phyloP scores from a whole-genome alignment of 2,113 vertebrate genomes.

The Columbina picui region DNA sequence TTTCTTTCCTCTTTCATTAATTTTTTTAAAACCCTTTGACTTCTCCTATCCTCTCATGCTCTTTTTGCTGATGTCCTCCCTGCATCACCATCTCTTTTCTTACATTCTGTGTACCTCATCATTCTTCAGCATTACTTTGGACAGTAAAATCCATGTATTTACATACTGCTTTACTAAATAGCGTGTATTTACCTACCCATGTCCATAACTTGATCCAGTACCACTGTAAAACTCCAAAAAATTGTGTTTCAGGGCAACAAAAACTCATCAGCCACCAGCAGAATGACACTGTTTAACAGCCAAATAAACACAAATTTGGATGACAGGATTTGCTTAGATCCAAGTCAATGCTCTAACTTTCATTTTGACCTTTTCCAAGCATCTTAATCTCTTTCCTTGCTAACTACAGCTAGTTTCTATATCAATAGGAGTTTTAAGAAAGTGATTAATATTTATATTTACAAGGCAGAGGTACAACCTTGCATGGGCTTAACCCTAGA shows the following conservation, averaged over 20 bases:
- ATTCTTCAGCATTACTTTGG: neutral
- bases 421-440: neutral
- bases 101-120: neutral
- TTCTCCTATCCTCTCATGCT: neutral
- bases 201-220: neutral
- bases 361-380: neutral
- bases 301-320: neutral
- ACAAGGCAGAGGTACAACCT: neutral
- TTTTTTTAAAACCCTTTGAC: neutral
- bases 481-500: slow-evolving; percentile 4
- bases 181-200: neutral
- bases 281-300: neutral
- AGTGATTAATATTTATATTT: slow-evolving; percentile 25
- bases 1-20: neutral
- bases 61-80: neutral
- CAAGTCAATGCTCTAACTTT: neutral
- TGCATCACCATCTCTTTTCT: neutral
- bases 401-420: neutral
- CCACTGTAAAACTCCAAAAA: neutral
- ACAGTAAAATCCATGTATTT: neutral
- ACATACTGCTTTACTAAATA: neutral
- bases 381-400: neutral
- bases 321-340: neutral
- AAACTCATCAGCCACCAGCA: neutral
- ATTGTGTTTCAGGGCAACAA: neutral